Base-by-base conservation (phyloP, 1,140 invertebrate species). In the Drosophila sp. region DNA sequence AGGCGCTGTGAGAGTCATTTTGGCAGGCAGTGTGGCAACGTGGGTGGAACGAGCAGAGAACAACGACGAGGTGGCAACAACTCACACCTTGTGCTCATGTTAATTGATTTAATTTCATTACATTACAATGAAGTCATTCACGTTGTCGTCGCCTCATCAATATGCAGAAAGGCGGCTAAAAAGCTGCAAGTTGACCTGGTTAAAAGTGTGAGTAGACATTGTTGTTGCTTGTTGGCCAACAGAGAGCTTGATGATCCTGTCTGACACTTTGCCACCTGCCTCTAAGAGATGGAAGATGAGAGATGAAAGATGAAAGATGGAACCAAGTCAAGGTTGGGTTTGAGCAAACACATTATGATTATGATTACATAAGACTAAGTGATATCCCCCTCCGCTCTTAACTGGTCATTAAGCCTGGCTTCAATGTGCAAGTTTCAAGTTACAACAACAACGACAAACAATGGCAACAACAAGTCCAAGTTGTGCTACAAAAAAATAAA, bases 41-140 rank as follows among this genome's bases (percentile, higher is more conserved):
- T 71, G 45, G 29, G 9, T 16, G 43, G 11, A n/a, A n/a, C n/a
- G n/a, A n/a, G n/a, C n/a, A 4, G 2, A 32, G 50, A 9, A 40
- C 45, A 7, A 6, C 13, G 5, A 27, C 8, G 36, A 18, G 40
- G 29, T 13, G 32, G n/a, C 14, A 21, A 9, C 41, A 43, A 54
- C 53, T 80, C 74, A 63, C 82, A 89, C 82, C 75, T 87, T 65
- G 50, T 62, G 64, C 75, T 70, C 70, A 87, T 73, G 83, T 89
- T 87, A 87, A 87, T 87, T 87, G 84, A 87, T 87, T 87, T 87
- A 89, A 87, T 83, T 87, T 87, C 61, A 73, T 73, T 83, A 83
- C 61, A 73, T 73, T 83, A 83, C 83, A 87, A 87, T 87, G 83
- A 87, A 87, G 83, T 80, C 84, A 89, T 74, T 57, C 57, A 32